A percentile compares a stretch with the other conserved stretches of the same genome.
These are phyloP conservation scores for Helostoma temminkii DNA, from an alignment of 2,797 vertebrate genomes.

Conservation along the genomic window DNA sequence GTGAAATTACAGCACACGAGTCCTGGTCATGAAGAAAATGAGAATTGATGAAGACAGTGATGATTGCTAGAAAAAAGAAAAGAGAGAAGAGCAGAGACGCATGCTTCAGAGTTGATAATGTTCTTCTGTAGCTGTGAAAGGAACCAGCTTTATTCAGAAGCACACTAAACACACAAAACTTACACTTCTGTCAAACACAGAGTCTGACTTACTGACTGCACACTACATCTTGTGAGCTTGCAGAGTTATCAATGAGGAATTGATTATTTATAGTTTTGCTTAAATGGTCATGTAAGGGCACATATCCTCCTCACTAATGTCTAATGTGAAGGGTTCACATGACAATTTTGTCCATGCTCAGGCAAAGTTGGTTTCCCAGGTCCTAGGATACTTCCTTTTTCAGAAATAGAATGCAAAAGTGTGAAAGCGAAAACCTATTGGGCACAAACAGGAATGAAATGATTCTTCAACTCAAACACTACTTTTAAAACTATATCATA, in stretches of 20 bases:
- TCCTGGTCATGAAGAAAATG: slow-evolving; percentile 6
- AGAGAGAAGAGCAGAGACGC: slow-evolving; percentile 4
- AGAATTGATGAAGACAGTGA: slow-evolving; percentile 2
- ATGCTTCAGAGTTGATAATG: slow-evolving; percentile 11
- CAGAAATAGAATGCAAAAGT: slow-evolving; percentile 23
- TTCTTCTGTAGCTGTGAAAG: slow-evolving; percentile 39
- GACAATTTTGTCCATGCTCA: not conserved
- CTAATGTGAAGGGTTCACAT: not conserved
- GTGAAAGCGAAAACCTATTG: slow-evolving; percentile 21
- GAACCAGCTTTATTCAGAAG: slow-evolving; percentile 24
- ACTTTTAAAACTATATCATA: too few relatives aligned
- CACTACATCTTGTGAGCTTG: not conserved
- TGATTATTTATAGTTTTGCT: not conserved
- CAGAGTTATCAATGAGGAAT: not conserved
- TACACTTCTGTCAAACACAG: not conserved
- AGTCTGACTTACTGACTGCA: not conserved
- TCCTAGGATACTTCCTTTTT: slow-evolving; percentile 31
- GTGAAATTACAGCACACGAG: slow-evolving; percentile 25
- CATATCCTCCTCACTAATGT: not conserved
- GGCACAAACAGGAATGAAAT: not conserved
- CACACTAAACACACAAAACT: slow-evolving; percentile 30
- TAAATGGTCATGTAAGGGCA: not conserved
- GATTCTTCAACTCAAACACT: not conserved
- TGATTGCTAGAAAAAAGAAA: slow-evolving; percentile 21
- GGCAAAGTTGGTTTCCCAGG: not conserved